A percentile compares a stretch with the other conserved stretches of the same genome.
phyloP scores from a whole-genome alignment of 2,797 vertebrate species.

The Stomatorhinus walkeri region DNA sequence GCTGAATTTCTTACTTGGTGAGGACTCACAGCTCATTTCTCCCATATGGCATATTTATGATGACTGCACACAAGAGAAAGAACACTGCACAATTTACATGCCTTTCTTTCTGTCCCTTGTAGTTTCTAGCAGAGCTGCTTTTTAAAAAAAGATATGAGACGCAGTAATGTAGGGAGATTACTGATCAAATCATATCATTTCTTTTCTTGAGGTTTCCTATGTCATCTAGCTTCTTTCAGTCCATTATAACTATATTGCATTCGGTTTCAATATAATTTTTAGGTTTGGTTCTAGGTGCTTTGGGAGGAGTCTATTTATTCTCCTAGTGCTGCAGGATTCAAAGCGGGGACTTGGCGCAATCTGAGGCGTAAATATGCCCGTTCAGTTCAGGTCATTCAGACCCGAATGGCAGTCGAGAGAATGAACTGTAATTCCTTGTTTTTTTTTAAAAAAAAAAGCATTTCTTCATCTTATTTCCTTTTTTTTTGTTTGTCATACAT shows the following conservation, averaged over 20 bases:
- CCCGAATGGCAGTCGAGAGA: background rate
- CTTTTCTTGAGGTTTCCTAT: background rate
- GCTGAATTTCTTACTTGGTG: conserved; percentile 1
- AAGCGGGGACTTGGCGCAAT: background rate
- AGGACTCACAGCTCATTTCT: background rate
- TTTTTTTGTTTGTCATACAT: background rate
- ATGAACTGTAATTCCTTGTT: background rate
- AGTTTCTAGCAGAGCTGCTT: background rate
- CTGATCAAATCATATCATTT: background rate
- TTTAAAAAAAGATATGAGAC: background rate
- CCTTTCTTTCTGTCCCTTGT: background rate
- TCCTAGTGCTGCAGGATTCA: background rate
- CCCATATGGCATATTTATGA: conserved; percentile 1
- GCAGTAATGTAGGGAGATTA: background rate
- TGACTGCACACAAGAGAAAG: background rate
- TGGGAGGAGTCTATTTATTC: background rate
- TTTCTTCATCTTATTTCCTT: background rate
- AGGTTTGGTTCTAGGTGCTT: background rate
- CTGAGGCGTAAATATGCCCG: background rate
- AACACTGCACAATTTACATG: background rate
- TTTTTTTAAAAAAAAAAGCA: background rate
- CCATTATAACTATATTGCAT: background rate
- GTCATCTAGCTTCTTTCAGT: background rate
- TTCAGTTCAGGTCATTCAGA: background rate
- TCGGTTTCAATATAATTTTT: background rate